Evolutionary conservation across 2,113 vertebrate species (phyloP), one percentile per base, ranked within the genome.

Genomic region (Eleginops maclovinus): DNA sequence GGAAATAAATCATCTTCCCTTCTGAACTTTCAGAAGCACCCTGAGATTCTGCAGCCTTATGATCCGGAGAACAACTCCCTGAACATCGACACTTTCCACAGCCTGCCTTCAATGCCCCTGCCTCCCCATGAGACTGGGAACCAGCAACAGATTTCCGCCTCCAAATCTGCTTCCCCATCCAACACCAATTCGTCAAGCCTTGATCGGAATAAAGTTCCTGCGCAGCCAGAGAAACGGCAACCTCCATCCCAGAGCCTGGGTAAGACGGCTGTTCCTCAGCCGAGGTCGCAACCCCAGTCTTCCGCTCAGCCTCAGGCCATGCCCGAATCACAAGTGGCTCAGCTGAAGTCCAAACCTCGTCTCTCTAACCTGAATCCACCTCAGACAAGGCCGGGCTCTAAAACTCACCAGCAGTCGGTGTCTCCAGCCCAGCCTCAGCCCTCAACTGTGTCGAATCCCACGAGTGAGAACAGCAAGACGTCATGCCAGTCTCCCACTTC

Each of bases 1-100:
- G 87, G 46, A 67, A 73, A 84, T 28, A 96, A 94, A 84, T 54
- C 95, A 0, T 83, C 95, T 21, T 89, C 78, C 4, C 73, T 97
- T 73, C 91, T 97, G 71, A 99, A 98, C 90, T 98, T 96, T 83
- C 96, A 99, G 87, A 96, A 87, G 75, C 96, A 99, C 72, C 97
- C 98, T 15, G 98, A 99, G 91, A 91, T 98, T 69, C 85, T 99
- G 65, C 95, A 96, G 89, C 97, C 98, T 0, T 99, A 99, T 16
- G 93, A 98, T 90, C 97, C 97, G 21, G 93, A 95, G 46, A 96
- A 94, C 83, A 95, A 91, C 88, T 91, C 93, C 53, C 71, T 95
- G 66, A 94, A 86, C 70, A 67, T 95, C n/a, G 78, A 92, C n/a
- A 84, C 77, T 49, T 91, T 88, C 58, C 93, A 72, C 1, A 85